These are phyloP conservation scores for Gobionotothen gibberifrons DNA, from an alignment of 2,797 vertebrate genomes.

Conservation along the genomic window DNA sequence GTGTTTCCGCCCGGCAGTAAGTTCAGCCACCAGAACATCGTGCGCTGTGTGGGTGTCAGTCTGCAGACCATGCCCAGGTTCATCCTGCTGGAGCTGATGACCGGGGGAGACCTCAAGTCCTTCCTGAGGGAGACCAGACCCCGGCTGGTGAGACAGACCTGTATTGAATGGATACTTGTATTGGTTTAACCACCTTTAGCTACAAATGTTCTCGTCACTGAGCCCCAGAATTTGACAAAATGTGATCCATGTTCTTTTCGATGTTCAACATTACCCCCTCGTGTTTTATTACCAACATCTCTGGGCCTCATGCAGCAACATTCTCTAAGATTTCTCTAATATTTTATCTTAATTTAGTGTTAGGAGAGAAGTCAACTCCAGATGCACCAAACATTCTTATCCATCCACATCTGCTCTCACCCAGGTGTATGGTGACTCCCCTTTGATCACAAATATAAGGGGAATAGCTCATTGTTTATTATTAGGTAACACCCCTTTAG, in stretches of 20 bases:
- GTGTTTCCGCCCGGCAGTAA: slow-evolving; percentile 85
- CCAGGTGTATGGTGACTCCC: too few relatives aligned
- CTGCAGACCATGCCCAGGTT: slow-evolving; percentile 96
- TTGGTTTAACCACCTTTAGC: not conserved
- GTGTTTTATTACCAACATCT: not conserved
- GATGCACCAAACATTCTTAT: too few relatives aligned
- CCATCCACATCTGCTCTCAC: too few relatives aligned
- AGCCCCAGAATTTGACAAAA: not conserved
- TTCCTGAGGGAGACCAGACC: slow-evolving; percentile 97
- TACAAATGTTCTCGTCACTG: not conserved
- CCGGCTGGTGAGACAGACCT: slow-evolving; percentile 88
- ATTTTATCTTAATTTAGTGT: too few relatives aligned
- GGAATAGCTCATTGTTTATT: too few relatives aligned
- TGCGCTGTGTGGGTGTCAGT: slow-evolving; percentile 95
- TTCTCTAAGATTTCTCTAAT: too few relatives aligned
- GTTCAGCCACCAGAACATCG: slow-evolving; percentile 99
- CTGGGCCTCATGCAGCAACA: too few relatives aligned
- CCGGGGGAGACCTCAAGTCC: slow-evolving; percentile 96
- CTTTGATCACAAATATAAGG: too few relatives aligned
- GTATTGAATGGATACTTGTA: not conserved
- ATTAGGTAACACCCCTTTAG: too few relatives aligned
- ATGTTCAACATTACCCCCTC: not conserved
- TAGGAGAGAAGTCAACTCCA: too few relatives aligned
- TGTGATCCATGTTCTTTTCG: not conserved
- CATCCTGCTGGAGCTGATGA: slow-evolving; percentile 97